Evolutionary conservation across 1,140 invertebrate species (phyloP).

Genomic region (Lasioglossum albipes): DNA sequence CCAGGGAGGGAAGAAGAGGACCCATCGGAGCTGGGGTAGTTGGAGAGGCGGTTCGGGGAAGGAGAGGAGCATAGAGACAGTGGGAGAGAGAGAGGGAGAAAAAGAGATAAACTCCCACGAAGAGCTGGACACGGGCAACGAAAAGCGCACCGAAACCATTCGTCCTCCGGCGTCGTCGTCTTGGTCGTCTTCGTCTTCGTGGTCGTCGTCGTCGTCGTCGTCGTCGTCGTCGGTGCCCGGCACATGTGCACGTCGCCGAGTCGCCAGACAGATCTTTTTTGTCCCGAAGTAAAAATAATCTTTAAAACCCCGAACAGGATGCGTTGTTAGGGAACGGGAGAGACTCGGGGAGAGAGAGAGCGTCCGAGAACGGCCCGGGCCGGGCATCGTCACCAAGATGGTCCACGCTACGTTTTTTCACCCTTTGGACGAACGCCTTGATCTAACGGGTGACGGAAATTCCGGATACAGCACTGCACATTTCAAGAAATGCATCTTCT

Average conservation of each 20-base stretch:
- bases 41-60: not conserved
- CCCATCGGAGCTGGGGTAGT: not conserved
- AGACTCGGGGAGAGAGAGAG: slow-evolving; percentile 34
- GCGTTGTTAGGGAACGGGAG: slow-evolving; percentile 64
- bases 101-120: slow-evolving; percentile 65
- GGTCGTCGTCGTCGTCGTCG: slow-evolving; percentile 31
- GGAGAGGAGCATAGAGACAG: not conserved
- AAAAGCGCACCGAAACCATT: slow-evolving; percentile 59
- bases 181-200: slow-evolving; percentile 46
- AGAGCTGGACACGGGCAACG: slow-evolving; percentile 67
- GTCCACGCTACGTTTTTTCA: slow-evolving; percentile 75
- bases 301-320: slow-evolving; percentile 80
- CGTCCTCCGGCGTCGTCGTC: slow-evolving; percentile 41
- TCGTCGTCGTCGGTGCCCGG: slow-evolving; percentile 46
- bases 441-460: slow-evolving; percentile 77
- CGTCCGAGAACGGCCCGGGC: slow-evolving; percentile 51
- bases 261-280: slow-evolving; percentile 80
- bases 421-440: slow-evolving; percentile 76
- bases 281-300: slow-evolving; percentile 80
- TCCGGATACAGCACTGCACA: not conserved
- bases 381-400: slow-evolving; percentile 76
- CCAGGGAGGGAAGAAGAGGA: not conserved
- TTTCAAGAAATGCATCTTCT: too few relatives aligned
- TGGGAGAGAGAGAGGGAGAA: not conserved
- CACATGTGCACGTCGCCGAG: slow-evolving; percentile 74